A percentile compares a stretch with the other conserved stretches of the same genome.
These are phyloP conservation scores for Oeneis ivallda DNA, from an alignment of 2,888 invertebrate species.

Conservation along the genomic window DNA sequence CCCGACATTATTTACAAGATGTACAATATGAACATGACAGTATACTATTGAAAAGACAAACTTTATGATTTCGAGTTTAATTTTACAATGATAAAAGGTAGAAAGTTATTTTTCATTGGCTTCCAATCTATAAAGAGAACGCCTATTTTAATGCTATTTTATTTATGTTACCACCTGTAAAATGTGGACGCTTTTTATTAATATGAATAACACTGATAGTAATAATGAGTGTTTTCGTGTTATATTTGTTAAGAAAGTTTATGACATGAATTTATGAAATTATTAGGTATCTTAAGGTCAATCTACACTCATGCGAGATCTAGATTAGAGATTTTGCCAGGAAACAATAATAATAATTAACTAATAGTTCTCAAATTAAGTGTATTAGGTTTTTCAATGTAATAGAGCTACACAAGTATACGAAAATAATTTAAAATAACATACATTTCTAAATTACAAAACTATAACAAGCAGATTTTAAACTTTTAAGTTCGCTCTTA, in stretches of 20 bases:
- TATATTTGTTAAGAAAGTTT: conserved; percentile 10
- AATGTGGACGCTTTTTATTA: conserved; percentile 33
- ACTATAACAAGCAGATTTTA: conserved; percentile 19
- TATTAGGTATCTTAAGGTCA: background rate
- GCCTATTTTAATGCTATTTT: conserved; percentile 24
- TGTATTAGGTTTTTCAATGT: background rate
- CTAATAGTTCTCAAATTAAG: background rate
- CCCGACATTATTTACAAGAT: conserved; percentile 36
- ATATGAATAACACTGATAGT: conserved; percentile 11
- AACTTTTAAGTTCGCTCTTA: conserved; percentile 10
- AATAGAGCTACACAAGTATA: conserved; percentile 15
- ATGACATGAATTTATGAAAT: background rate
- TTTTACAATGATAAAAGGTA: conserved; percentile 26
- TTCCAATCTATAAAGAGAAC: conserved; percentile 21
- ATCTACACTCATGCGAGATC: background rate
- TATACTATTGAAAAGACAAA: conserved; percentile 23
- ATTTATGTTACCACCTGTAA: conserved; percentile 25
- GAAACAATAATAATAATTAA: background rate
- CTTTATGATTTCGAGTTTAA: conserved; percentile 27
- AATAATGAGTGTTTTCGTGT: conserved; percentile 11
- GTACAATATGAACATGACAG: conserved; percentile 29
- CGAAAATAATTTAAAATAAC: conserved; percentile 19
- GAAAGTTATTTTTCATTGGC: conserved; percentile 23
- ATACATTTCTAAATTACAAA: conserved; percentile 19
- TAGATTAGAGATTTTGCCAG: too few relatives aligned